Evolutionary conservation across 2,113 vertebrate species (phyloP).

Genomic region (Jaculus jaculus): DNA sequence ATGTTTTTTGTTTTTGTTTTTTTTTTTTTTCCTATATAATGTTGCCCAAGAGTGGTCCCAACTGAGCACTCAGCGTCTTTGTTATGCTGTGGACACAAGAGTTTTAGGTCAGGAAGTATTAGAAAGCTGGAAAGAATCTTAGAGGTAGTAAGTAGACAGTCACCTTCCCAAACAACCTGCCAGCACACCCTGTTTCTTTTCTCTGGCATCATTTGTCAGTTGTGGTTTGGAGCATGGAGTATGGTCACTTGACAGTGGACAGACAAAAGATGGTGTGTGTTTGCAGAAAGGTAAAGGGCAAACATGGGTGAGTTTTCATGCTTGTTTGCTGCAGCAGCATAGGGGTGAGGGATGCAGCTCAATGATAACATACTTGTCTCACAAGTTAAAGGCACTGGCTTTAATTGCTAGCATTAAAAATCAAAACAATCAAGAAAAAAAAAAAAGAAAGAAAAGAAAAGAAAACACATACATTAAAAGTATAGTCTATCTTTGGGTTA

Average conservation of each 20-base stretch:
- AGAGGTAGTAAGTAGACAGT: background rate
- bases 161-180: background rate
- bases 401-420: background rate
- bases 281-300: accelerated
- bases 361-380: background rate
- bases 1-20: slow-evolving; percentile 21
- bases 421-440: background rate
- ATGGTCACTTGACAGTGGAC: background rate
- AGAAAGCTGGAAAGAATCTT: slow-evolving; percentile 13
- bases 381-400: background rate
- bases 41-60: background rate
- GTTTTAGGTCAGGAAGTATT: background rate
- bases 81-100: background rate
- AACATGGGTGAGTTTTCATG: background rate
- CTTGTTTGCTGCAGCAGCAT: background rate
- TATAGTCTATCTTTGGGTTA: background rate
- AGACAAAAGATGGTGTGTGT: background rate
- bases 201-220: background rate
- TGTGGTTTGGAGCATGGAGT: background rate
- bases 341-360: background rate
- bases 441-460: too few relatives aligned
- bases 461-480: background rate
- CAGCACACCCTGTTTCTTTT: background rate
- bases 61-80: background rate
- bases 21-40: background rate